Base-by-base conservation (phyloP, 2,888 invertebrate species). In the Celastrina argiolus region DNA sequence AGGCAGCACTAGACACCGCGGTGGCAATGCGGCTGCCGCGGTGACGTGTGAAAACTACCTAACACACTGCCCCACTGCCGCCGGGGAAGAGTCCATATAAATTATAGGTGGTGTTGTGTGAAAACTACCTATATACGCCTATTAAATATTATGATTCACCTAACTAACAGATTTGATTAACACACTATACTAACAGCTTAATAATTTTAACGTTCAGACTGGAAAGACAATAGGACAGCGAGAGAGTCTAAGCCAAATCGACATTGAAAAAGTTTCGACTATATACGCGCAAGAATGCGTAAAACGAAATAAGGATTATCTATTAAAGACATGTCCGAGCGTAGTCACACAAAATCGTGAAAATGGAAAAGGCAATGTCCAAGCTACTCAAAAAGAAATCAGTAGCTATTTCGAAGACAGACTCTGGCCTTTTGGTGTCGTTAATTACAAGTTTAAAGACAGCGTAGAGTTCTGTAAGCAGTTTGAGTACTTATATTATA, bases 191-290 rank as follows among this genome's bases (percentile, higher is more conserved):
- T n/a, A n/a, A n/a, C n/a, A n/a, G n/a, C n/a, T 59, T 14, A 31
- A 34, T 58, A 51, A 45, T 59, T 65, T 8, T 56, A 42, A 58
- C 41, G 69, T 64, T 3, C 65, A 85, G 85, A 39, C 74, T 2
- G 81, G 78, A 10, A 56, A 75, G 3, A 86, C 82, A 74, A 74
- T 89, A 34, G 90, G 90, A 0, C 90, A 90, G 75, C 82, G 90
- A 3, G 83, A 86, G 65, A 84, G 79, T 0, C 75, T 91, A 0
- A 91, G 90, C 65, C 82, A 83, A 71, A 73, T 78, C 16, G 90
- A 91, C 68, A 70, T 84, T 0, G 81, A 85, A 70, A 91, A 89
- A 74, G 77, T 90, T 2, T 71, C 76, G 28, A 69, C 79, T n/a
- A 71, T 87, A 31, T 91, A 80, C 66, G 81, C 84, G 2, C 71